These are phyloP conservation scores for Huso huso DNA, from an alignment of 2,797 vertebrate species.

Conservation along the genomic window DNA sequence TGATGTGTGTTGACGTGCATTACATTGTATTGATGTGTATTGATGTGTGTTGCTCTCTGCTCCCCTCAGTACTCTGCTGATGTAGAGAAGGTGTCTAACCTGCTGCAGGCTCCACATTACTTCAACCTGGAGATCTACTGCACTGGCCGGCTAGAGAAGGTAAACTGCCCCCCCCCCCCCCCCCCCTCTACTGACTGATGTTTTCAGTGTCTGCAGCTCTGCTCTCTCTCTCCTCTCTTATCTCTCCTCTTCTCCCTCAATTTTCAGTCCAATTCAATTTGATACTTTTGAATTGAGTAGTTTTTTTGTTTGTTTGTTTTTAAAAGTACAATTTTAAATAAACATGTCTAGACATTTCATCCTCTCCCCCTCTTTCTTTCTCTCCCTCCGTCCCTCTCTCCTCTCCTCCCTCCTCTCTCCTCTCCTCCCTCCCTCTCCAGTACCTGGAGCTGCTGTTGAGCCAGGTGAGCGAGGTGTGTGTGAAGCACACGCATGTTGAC, in stretches of 20 bases:
- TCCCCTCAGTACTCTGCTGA: constrained; percentile 75
- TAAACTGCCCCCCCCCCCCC: constrained; percentile 24
- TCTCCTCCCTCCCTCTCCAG: constrained; percentile 31
- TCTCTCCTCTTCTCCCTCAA: neutral
- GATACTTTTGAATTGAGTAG: no score
- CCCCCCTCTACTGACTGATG: no score
- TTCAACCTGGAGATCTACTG: constrained; percentile 70
- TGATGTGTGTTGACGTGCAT: no score
- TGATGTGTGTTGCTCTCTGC: constrained; percentile 3
- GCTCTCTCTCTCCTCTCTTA: neutral
- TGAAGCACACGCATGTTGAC: constrained; percentile 59
- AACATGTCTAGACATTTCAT: no score
- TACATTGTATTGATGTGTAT: neutral
- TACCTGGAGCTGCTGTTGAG: constrained; percentile 68
- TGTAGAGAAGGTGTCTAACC: constrained; percentile 53
- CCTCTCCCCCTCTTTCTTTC: no score
- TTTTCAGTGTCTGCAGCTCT: neutral
- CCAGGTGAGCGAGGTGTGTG: constrained; percentile 66
- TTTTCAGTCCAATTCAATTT: no score
- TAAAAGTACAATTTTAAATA: no score
- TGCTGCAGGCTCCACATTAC: constrained; percentile 62
- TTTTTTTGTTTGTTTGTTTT: no score
- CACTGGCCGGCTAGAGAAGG: constrained; percentile 67
- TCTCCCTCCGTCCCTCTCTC: no score
- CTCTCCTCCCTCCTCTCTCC: neutral